Conservation (phyloP, 2,797 vertebrate species). For the Vespertilio murinus region DNA sequence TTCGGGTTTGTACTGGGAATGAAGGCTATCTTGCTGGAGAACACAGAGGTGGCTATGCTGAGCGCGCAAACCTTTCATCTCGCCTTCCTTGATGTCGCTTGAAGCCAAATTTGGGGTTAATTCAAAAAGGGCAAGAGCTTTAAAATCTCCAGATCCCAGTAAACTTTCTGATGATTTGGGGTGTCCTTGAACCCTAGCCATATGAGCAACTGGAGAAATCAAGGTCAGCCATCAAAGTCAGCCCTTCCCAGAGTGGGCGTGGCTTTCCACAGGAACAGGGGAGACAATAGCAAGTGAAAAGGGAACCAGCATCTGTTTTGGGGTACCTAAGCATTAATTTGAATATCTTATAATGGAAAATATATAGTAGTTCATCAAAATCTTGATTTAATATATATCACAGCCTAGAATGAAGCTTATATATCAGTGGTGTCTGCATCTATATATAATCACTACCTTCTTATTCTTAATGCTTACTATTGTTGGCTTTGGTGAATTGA, state of each 20-base stretch:
- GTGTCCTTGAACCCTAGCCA: background rate
- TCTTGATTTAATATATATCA: background rate
- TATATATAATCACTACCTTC: background rate
- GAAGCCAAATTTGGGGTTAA: background rate
- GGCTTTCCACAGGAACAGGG: background rate
- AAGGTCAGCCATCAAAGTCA: background rate
- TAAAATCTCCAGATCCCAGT: background rate
- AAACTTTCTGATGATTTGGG: background rate
- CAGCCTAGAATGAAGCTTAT: background rate
- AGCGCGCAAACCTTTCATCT: background rate
- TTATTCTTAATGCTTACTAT: background rate
- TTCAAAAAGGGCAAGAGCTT: background rate
- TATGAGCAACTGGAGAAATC: background rate
- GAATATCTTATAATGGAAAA: background rate
- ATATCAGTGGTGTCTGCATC: background rate
- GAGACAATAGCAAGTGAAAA: background rate
- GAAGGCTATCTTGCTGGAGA: background rate
- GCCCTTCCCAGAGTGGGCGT: background rate
- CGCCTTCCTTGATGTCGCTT: background rate
- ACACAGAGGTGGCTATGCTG: background rate
- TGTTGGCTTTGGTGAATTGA: background rate
- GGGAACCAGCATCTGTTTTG: background rate
- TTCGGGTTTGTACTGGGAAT: conserved; percentile 15
- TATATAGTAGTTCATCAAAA: background rate
- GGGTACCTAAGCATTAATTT: background rate